These are phyloP conservation scores for Chaitophorus viminalis DNA, from an alignment of 2,888 invertebrate species.

Conservation along the genomic window DNA sequence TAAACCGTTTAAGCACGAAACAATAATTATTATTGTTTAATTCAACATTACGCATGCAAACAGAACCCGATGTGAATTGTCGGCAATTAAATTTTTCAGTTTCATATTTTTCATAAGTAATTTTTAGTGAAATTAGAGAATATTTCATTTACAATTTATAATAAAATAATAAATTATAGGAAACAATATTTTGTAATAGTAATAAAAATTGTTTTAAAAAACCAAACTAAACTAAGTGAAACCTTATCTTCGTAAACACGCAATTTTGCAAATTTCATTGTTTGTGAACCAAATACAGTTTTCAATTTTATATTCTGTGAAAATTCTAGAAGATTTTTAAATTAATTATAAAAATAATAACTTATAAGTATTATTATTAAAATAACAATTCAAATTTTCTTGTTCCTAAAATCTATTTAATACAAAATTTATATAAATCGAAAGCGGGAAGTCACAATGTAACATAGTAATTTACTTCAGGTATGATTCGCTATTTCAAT, in stretches of 20 bases:
- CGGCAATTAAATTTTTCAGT: neutral
- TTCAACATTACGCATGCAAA: slow-evolving; percentile 12
- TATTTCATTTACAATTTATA: slow-evolving; percentile 9
- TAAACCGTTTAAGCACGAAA: slow-evolving; percentile 37
- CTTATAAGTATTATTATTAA: too few relatives aligned
- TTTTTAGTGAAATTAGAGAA: neutral
- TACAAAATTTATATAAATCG: neutral
- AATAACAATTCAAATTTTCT: neutral
- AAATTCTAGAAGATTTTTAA: neutral
- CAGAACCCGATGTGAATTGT: neutral
- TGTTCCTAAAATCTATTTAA: neutral
- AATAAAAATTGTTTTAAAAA: neutral
- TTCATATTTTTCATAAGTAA: slow-evolving; percentile 3
- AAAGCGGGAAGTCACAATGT: neutral
- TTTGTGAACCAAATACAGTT: neutral
- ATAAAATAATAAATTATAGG: neutral
- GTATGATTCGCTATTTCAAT: neutral
- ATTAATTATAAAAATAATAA: neutral
- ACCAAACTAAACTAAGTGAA: neutral
- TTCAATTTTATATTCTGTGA: neutral
- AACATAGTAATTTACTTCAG: neutral
- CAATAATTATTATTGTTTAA: slow-evolving; percentile 48
- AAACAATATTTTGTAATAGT: neutral
- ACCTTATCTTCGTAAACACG: neutral
- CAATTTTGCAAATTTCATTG: neutral